Evolutionary conservation across 2,888 invertebrate genomes (phyloP).

Genomic region (Pheosia tremula): DNA sequence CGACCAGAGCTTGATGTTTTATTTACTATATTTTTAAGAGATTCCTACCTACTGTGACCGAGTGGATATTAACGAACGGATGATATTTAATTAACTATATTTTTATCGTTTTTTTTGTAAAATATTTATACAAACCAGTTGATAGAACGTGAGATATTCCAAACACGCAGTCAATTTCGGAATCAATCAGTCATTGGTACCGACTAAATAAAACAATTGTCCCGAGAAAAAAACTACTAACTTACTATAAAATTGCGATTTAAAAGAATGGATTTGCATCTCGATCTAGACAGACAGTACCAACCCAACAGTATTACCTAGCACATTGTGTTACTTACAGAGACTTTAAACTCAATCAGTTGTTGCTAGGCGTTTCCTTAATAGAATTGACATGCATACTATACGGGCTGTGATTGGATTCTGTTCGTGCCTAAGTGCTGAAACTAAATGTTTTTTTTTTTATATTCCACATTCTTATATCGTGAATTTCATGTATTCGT

Average conservation of each 20-base stretch:
- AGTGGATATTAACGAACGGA: slow-evolving; percentile 9
- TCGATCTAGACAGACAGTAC: background rate
- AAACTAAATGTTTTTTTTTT: background rate
- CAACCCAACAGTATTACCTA: background rate
- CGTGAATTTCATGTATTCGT: background rate
- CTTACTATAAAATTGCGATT: too few species aligned
- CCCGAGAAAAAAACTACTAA: background rate
- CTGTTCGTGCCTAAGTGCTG: background rate
- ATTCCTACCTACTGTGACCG: slow-evolving; percentile 11
- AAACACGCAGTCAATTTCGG: too few species aligned
- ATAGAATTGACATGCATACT: background rate
- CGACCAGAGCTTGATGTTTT: slow-evolving; percentile 70
- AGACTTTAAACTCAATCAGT: background rate
- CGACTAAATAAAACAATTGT: too few species aligned
- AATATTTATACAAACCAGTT: too few species aligned
- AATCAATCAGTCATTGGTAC: too few species aligned
- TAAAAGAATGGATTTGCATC: background rate
- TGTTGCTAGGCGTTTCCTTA: background rate
- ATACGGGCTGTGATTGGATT: background rate
- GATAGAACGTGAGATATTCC: too few species aligned
- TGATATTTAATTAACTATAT: slow-evolving; percentile 15
- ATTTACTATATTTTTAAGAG: slow-evolving; percentile 71
- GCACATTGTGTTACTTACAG: too few species aligned
- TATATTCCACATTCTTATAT: background rate
- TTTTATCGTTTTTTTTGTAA: too few species aligned